Evolutionary conservation across 2,113 vertebrate genomes (phyloP).

Genomic region (Scolopax mira): DNA sequence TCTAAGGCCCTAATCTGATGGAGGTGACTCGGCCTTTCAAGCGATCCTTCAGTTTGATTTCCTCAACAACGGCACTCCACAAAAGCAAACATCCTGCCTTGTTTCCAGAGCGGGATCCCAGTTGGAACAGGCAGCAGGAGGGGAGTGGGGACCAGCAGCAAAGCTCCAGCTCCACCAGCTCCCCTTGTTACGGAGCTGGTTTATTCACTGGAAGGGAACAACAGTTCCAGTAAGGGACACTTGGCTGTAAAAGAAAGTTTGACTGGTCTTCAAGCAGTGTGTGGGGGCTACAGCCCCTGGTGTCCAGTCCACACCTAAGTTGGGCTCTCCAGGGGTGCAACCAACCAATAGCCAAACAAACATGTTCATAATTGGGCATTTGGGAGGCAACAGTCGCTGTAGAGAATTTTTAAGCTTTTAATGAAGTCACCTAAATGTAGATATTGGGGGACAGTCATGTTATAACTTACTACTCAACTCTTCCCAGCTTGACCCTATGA

Average conservation of each 20-base stretch:
- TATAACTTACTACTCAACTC: neutral
- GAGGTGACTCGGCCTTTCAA: neutral
- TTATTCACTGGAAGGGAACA: neutral
- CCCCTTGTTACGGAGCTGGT: accelerated
- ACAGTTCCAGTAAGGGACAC: accelerated
- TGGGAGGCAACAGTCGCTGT: accelerated
- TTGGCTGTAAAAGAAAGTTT: accelerated
- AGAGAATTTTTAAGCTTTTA: neutral
- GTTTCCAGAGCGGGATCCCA: neutral
- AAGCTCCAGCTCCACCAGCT: accelerated
- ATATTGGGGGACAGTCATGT: neutral
- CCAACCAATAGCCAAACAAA: accelerated
- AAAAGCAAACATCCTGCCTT: conserved; percentile 55
- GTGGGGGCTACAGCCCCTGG: neutral
- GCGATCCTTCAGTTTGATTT: neutral
- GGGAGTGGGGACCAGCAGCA: accelerated
- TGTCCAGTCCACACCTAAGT: accelerated
- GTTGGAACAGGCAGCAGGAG: neutral
- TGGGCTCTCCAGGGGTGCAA: neutral
- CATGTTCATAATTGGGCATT: accelerated
- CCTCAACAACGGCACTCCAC: conserved; percentile 45
- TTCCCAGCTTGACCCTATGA: neutral
- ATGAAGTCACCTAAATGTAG: neutral
- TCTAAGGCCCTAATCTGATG: neutral
- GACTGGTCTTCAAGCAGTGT: neutral